Conservation (phyloP, 2,797 vertebrate genomes). For the Poecilia picta region DNA sequence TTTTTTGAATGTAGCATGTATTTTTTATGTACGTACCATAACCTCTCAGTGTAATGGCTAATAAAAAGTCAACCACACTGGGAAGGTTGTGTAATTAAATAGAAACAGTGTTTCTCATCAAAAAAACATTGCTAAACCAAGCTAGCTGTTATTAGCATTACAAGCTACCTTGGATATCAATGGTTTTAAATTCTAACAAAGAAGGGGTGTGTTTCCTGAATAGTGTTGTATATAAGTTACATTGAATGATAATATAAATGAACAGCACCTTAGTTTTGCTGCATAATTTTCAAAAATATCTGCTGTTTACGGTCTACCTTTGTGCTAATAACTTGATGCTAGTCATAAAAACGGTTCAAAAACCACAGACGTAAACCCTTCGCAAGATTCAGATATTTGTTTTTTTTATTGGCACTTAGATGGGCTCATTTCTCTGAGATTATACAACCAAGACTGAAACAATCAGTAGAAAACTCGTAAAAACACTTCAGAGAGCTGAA, state of each 20-base stretch:
- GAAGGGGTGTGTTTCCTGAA: neutral
- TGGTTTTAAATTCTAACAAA: neutral
- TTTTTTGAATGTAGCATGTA: neutral
- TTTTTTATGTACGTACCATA: neutral
- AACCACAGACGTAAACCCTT: neutral
- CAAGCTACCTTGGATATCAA: neutral
- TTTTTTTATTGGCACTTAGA: neutral
- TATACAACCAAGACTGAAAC: slow-evolving; percentile 1
- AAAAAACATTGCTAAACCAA: neutral
- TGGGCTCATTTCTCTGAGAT: neutral
- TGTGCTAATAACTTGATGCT: neutral
- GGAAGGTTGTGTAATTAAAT: neutral
- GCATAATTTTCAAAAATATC: neutral
- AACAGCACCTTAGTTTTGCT: neutral
- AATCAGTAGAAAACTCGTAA: neutral
- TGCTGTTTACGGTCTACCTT: neutral
- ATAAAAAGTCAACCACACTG: neutral
- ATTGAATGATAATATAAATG: neutral
- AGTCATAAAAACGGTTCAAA: neutral
- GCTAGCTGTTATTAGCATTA: neutral
- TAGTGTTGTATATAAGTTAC: neutral
- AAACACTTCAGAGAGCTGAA: neutral
- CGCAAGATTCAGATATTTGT: neutral
- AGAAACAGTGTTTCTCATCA: neutral
- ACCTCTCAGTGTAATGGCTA: neutral